Evolutionary conservation across 2,797 vertebrate genomes (phyloP), one percentile per base, ranked within the genome.

Genomic region (Gambusia yucatana): DNA sequence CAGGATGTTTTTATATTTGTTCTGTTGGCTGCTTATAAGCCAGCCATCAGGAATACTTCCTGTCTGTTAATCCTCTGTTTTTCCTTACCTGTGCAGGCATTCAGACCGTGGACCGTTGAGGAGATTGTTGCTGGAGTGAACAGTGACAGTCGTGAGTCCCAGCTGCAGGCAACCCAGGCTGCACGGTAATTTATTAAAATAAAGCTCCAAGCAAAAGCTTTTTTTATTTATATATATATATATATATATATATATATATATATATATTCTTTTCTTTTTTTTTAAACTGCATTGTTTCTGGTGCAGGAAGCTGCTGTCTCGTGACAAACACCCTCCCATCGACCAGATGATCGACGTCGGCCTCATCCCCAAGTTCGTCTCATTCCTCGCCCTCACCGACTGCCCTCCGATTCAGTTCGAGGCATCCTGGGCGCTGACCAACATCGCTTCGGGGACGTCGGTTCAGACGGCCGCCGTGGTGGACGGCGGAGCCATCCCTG

Each of bases 341-440:
- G 97, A 99, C 91, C 95, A 90, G 72, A 97, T 99, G 88, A 99
- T 99, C 82, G 90, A 94, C 2, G 96, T 96, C 57, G 98, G 98
- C 25, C 95, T 99, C 77, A 99, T 99, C 82, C 94, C 98, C 0
- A 98, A 95, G 88, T 97, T 99, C 14, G 98, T 99, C 6, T 86
- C 92, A 2, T 99, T 99, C 87, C 93, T 99, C 92, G 95, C 95
- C 0, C 86, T 94, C 90, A 79, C 47, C 0, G 95, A 97, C 13
- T 97, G 95, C 59, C 96, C 97, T 9, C 97, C 97, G 0, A 98
- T 98, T 87, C 98, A 99, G 93, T 99, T 99, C 44, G 98, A 99
- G 85, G 97, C 98, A 4, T 97, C 98, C 52, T 99, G 98, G 98
- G 98, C 98, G 0, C 95, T 99, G 82, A 99, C 98, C 33, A 99